Evolutionary conservation across 2,888 invertebrate species (phyloP).

Genomic region (Spatulosminthurus flaviceps): DNA sequence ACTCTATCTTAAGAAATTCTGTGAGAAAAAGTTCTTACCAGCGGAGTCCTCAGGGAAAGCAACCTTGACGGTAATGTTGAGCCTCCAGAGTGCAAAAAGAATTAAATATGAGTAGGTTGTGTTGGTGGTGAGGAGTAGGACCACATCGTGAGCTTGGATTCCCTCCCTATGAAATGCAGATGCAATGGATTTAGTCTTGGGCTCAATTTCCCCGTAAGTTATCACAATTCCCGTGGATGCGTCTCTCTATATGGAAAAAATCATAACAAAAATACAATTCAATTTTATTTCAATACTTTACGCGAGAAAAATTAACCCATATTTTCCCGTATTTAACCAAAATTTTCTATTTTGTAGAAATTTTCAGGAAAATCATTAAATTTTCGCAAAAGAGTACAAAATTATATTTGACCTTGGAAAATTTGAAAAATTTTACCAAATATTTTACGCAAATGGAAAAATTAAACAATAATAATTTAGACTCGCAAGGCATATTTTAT

Average conservation of each 20-base stretch:
- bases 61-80: conserved; percentile 33
- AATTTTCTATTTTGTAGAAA: too few relatives aligned
- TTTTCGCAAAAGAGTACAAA: too few relatives aligned
- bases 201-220: conserved; percentile 35
- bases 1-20: not conserved
- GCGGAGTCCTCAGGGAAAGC: conserved; percentile 13
- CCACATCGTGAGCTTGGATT: conserved; percentile 26
- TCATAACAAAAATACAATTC: too few relatives aligned
- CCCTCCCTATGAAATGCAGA: conserved; percentile 30
- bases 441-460: too few relatives aligned
- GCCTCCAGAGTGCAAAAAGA: conserved; percentile 35
- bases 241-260: conserved; percentile 25
- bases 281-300: not conserved
- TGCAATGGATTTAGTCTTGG: conserved; percentile 18
- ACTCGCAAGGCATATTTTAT: too few relatives aligned
- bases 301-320: too few relatives aligned
- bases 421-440: too few relatives aligned
- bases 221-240: not conserved
- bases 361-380: too few relatives aligned
- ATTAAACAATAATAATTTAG: too few relatives aligned
- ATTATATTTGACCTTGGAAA: too few relatives aligned
- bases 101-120: conserved; percentile 22
- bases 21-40: not conserved
- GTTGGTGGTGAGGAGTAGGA: conserved; percentile 34
- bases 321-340: too few relatives aligned